Evolutionary conservation across 2,888 invertebrate genomes (phyloP), one percentile per base, ranked within the genome.

Genomic region (Nymphalis polychloros): DNA sequence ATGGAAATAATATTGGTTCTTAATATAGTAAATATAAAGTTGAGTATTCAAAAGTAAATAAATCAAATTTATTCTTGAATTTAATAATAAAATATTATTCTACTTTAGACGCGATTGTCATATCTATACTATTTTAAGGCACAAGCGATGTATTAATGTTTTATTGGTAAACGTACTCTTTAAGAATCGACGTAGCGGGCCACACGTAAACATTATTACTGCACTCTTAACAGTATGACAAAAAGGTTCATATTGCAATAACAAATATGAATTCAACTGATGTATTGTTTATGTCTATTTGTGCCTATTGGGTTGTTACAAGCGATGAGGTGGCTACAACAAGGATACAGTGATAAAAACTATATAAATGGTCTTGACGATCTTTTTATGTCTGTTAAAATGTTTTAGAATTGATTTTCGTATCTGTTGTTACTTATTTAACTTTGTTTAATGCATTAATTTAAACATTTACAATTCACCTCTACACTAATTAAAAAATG

Each of bases 151-250:
- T 76, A 75, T 73, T 79, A 82, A 87, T 84, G 84, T 87, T 85
- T 88, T 85, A 86, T 84, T 83, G 82, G 69, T 74, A 70, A 77
- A 75, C 75, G 79, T 79, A 79, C 79, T 81, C 85, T 81, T 83
- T 84, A 82, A 78, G 78, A 77, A 80, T 76, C 78, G 77, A 78
- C 78, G 68, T 71, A 73, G 65, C 49, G 70, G 74, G 71, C 74
- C 74, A 74, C 74, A 74, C 74, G 64, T 73, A 70, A 71, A 73
- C 62, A 27, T 65, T 48, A 55, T 47, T 41, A 13, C 27, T 49
- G 20, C 46, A n/a, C 31, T 57, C 70, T 63, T 72, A 70, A 49
- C 20, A 31, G 35, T 46, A 16, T 63, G 17, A 27, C n/a, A 61
- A 60, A 57, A 69, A 63, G 48, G 62, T 65, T 47, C 49, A 70